These are phyloP conservation scores for Mactra quadrangularis DNA, from an alignment of 1,140 invertebrate species.

Conservation along the genomic window DNA sequence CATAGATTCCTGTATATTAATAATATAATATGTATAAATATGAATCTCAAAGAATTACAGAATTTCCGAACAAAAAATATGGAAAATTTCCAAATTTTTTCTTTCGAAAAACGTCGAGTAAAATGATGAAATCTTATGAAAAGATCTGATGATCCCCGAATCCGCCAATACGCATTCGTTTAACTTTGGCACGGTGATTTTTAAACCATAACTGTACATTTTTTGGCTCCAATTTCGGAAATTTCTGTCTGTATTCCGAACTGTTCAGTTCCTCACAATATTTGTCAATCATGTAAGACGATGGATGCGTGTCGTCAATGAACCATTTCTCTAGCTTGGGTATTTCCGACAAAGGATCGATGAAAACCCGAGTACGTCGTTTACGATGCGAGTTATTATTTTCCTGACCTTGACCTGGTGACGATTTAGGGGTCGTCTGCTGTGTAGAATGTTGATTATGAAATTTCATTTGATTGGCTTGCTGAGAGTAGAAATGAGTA, in stretches of 20 bases:
- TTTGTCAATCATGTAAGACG: slow-evolving; percentile 97
- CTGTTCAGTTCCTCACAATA: slow-evolving; percentile 97
- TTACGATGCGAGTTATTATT: slow-evolving; percentile 83
- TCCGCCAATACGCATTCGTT: slow-evolving; percentile 87
- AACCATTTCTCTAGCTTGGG: slow-evolving; percentile 98
- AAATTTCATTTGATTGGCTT: slow-evolving; percentile 62
- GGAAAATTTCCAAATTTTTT: no score
- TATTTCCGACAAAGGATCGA: slow-evolving; percentile 98
- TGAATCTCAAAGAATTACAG: no score
- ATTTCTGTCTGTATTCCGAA: slow-evolving; percentile 96
- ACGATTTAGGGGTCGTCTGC: slow-evolving; percentile 56
- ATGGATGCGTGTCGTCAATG: slow-evolving; percentile 98
- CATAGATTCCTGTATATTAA: no score
- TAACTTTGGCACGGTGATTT: slow-evolving; percentile 97
- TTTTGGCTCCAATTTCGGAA: slow-evolving; percentile 97
- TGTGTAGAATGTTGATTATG: slow-evolving; percentile 62
- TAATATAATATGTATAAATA: no score
- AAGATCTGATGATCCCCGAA: slow-evolving; percentile 53
- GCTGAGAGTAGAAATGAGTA: slow-evolving; percentile 76
- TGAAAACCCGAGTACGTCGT: slow-evolving; percentile 98
- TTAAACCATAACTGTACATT: slow-evolving; percentile 98
- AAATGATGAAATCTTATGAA: slow-evolving; percentile 30
- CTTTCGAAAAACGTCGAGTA: slow-evolving; percentile 62
- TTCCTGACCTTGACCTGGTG: slow-evolving; percentile 55
- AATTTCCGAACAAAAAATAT: no score